Percentiles rank a stretch among this genome's conserved stretches.
These are phyloP conservation scores for Lepus oiostolus DNA, from an alignment of 2,797 vertebrate species.

Conservation along the genomic window DNA sequence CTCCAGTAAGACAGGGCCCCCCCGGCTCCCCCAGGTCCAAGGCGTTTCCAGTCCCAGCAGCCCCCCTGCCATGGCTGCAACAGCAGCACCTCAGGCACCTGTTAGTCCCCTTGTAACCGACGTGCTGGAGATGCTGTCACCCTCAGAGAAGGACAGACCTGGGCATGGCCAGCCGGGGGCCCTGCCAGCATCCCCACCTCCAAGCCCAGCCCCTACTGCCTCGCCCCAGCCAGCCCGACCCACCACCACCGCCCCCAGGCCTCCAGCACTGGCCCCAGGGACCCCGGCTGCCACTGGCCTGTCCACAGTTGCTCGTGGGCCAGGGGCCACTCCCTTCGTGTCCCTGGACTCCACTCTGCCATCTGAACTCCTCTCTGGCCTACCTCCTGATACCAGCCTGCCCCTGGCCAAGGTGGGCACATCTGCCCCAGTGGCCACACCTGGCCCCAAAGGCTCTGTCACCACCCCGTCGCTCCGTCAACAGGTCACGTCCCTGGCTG, in stretches of 20 bases:
- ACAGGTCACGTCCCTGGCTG: background rate
- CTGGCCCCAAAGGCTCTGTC: conserved; percentile 16
- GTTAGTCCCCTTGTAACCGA: background rate
- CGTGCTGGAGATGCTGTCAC: background rate
- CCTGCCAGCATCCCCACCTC: background rate
- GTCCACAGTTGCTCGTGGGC: background rate
- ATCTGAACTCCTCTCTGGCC: conserved; percentile 74
- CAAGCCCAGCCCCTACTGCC: background rate
- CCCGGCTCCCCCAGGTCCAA: background rate
- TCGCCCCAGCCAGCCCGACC: fast-evolving
- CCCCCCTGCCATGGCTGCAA: background rate
- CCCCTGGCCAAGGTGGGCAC: conserved; percentile 81
- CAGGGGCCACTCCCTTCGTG: background rate
- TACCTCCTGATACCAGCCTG: conserved; percentile 74
- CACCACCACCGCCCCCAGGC: background rate
- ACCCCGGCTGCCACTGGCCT: background rate
- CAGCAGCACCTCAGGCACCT: background rate
- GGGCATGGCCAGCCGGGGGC: background rate
- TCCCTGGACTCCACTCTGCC: conserved; percentile 37
- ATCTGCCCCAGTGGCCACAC: conserved; percentile 68
- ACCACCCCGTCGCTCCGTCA: background rate
- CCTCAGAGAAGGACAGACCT: background rate
- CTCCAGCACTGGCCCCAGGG: background rate
- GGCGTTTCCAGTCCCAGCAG: background rate
- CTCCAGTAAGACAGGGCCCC: conserved; percentile 11